These are phyloP conservation scores for Clamator glandarius DNA, from an alignment of 2,797 vertebrate genomes.

Conservation along the genomic window DNA sequence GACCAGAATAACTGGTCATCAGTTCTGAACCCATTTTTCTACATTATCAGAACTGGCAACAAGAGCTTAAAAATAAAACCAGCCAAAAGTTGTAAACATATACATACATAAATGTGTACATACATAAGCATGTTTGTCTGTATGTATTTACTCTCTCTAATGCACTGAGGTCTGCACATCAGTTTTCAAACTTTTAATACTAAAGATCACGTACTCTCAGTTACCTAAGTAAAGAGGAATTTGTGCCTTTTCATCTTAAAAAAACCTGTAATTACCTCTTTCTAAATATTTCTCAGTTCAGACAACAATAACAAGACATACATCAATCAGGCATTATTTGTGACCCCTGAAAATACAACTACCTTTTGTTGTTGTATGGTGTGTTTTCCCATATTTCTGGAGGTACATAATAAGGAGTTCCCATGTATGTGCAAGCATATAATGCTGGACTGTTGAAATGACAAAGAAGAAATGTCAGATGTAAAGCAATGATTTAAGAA, in stretches of 20 bases:
- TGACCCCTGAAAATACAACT: not conserved
- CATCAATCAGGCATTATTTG: not conserved
- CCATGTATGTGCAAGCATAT: conserved; percentile 87
- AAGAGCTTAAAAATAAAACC: not conserved
- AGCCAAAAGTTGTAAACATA: not conserved
- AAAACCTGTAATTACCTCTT: not conserved
- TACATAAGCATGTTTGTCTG: not conserved
- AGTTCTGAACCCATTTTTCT: not conserved
- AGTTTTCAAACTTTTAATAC: not conserved
- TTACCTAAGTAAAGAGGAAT: not conserved
- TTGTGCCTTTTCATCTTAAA: not conserved
- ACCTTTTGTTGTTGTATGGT: conserved; percentile 98
- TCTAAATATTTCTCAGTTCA: not conserved
- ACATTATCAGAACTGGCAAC: not conserved
- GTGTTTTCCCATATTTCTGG: conserved; percentile 96
- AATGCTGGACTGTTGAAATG: conserved; percentile 81
- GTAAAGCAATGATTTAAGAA: not conserved
- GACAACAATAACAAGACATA: not conserved
- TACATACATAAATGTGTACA: not conserved
- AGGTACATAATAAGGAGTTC: conserved; percentile 95
- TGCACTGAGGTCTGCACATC: not conserved
- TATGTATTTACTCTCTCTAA: not conserved
- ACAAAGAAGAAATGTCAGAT: conserved; percentile 9
- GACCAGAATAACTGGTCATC: not conserved
- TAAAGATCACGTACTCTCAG: not conserved